Base-by-base conservation (phyloP, 2,888 invertebrate genomes). In the Drosophila algonquin region DNA sequence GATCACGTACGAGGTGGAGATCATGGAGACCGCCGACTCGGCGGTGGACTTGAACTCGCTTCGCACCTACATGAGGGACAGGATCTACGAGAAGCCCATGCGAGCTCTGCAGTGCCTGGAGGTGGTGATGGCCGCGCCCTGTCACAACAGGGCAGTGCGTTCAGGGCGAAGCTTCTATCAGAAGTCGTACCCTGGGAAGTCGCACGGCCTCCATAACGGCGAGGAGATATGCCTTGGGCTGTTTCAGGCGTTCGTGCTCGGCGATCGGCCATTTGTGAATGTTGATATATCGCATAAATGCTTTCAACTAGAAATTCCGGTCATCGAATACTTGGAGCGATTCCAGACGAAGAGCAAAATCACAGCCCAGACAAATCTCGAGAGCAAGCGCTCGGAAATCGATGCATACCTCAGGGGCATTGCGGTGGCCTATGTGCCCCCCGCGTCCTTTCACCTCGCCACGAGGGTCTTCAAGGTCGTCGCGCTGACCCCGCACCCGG, bases 221-320 rank as follows among this genome's bases (percentile, higher is more conserved):
- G 93, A 97, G 84, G 97, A 98, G 91, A 95, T 98, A 89, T 98
- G 98, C 96, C 95, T 96, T 65, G 99, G 99, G 7, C 94, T 98
- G 0, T 99, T 97, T 93, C 98, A 98, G 92, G 97, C 97, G 10
- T 97, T 98, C 0, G 94, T 97, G 75, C 95, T 98, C 59, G 98
- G 98, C 10, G 96, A 97, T 94, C 95, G 94, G 81, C 96, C 97
- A 60, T 96, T 96, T 91, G 93, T 99, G 48, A 99, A 99, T 91
- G 95, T 99, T 63, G 99, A 99, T 92, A 96, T 97, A 44, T 95
- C 95, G 0, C 96, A 97, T 87, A 97, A 96, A 91, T 96, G 95
- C 0, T 97, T 97, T 85, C 96, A 96, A 0, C 94, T 91, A 54
- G 56, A 86, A 90, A 7, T 93, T 94, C 65, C 77, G 69, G 1